Evolutionary conservation across 2,113 vertebrate genomes (phyloP).

Genomic region (Ivindomyrus marchei): DNA sequence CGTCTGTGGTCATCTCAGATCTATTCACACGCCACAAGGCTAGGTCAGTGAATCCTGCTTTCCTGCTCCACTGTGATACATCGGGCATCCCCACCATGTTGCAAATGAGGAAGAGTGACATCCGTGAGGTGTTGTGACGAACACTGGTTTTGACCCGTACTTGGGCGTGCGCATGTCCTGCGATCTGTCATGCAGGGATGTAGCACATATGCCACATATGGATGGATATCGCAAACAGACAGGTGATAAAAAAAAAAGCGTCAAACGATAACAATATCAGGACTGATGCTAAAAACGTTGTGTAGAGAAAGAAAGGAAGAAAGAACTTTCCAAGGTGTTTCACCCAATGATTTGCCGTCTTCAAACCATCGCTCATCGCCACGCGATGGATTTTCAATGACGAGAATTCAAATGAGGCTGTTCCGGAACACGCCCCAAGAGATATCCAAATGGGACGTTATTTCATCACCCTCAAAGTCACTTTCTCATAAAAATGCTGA

Average conservation of each 20-base stretch:
- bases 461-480: constrained; percentile 24
- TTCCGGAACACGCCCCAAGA: constrained; percentile 10
- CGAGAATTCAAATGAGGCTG: constrained; percentile 13
- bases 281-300: background rate
- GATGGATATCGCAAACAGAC: background rate
- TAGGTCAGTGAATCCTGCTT: constrained; percentile 19
- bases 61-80: background rate
- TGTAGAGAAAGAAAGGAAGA: background rate
- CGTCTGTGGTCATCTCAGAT: constrained; percentile 30
- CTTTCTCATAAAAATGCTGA: constrained; percentile 24
- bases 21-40: constrained; percentile 31
- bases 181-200: background rate
- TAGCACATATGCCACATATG: background rate
- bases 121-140: background rate
- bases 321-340: background rate
- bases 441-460: constrained; percentile 11
- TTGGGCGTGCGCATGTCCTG: background rate
- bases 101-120: constrained; percentile 5
- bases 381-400: constrained; percentile 2
- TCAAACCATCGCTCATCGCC: background rate
- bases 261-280: background rate
- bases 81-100: background rate
- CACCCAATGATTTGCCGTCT: background rate
- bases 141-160: background rate
- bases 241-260: background rate